These are phyloP conservation scores for Zophobas morio DNA, from an alignment of 1,140 invertebrate species.

Conservation along the genomic window DNA sequence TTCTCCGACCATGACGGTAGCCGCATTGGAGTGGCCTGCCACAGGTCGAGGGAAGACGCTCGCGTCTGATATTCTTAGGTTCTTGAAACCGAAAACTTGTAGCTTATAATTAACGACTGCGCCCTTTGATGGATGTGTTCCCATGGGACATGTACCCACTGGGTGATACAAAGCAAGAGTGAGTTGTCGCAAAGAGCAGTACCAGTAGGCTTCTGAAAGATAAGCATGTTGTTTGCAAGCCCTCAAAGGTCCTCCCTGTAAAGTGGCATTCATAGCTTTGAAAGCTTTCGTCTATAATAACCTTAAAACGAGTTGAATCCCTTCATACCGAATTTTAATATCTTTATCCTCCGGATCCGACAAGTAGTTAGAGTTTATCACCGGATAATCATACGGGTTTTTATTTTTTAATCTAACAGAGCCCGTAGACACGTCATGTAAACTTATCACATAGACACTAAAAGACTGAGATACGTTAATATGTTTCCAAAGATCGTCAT, in stretches of 20 bases:
- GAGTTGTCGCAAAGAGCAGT: constrained; percentile 59
- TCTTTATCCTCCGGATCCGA: constrained; percentile 76
- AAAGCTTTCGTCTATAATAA: constrained; percentile 74
- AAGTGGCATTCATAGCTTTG: constrained; percentile 71
- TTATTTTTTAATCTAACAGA: constrained; percentile 76
- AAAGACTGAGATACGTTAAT: constrained; percentile 44
- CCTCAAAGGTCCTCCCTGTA: constrained; percentile 74
- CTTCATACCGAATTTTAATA: constrained; percentile 68
- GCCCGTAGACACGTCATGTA: constrained; percentile 83
- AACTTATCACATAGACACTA: constrained; percentile 51
- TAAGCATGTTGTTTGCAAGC: constrained; percentile 69
- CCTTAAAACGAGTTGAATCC: constrained; percentile 68
- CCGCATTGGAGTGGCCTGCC: constrained; percentile 69
- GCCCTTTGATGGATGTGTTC: constrained; percentile 44
- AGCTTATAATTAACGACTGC: constrained; percentile 57
- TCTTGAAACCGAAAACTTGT: constrained; percentile 55
- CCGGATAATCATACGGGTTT: constrained; percentile 83
- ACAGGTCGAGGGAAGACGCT: constrained; percentile 57
- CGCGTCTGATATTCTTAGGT: constrained; percentile 63
- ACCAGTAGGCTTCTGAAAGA: constrained; percentile 60
- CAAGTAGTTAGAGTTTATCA: constrained; percentile 86
- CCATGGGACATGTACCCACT: constrained; percentile 64
- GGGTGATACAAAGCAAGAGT: constrained; percentile 63
- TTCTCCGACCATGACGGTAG: constrained; percentile 74
- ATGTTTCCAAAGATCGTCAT: constrained; percentile 52